These are phyloP conservation scores for Deilephila porcellus DNA, from an alignment of 2,888 invertebrate species.

Conservation along the genomic window DNA sequence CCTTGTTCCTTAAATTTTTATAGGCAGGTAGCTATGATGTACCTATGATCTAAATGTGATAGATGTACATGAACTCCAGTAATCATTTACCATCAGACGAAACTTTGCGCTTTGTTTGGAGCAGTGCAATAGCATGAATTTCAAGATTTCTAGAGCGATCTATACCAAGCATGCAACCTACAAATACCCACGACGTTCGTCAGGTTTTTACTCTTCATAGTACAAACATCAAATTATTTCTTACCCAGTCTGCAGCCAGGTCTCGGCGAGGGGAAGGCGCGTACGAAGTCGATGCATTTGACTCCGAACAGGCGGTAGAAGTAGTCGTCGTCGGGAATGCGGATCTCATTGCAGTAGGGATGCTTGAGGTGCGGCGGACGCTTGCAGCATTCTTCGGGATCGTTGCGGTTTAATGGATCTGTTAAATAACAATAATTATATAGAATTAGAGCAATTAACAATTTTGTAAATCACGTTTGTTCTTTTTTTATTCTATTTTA, in stretches of 20 bases:
- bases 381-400: slow-evolving; percentile 95
- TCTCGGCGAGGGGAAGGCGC: slow-evolving; percentile 93
- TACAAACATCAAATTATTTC: slow-evolving; percentile 39
- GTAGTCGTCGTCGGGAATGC: slow-evolving; percentile 94
- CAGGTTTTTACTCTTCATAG: no score
- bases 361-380: slow-evolving; percentile 92
- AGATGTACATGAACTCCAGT: no score
- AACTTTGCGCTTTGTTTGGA: no score
- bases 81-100: no score
- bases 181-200: no score
- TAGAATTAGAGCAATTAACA: background rate
- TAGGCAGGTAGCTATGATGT: no score
- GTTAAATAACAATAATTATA: slow-evolving; percentile 29
- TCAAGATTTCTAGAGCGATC: no score
- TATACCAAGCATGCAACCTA: no score
- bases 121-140: no score
- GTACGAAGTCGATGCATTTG: slow-evolving; percentile 94
- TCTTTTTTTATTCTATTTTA: background rate
- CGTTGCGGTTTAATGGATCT: slow-evolving; percentile 94
- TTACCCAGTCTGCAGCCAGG: slow-evolving; percentile 94
- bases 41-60: no score
- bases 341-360: slow-evolving; percentile 96
- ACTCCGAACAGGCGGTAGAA: slow-evolving; percentile 94
- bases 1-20: no score
- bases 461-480: background rate